A percentile compares a stretch with the other conserved stretches of the same genome.
These are phyloP conservation scores for Tursiops truncatus DNA, from an alignment of 2,113 vertebrate species.

Conservation along the genomic window DNA sequence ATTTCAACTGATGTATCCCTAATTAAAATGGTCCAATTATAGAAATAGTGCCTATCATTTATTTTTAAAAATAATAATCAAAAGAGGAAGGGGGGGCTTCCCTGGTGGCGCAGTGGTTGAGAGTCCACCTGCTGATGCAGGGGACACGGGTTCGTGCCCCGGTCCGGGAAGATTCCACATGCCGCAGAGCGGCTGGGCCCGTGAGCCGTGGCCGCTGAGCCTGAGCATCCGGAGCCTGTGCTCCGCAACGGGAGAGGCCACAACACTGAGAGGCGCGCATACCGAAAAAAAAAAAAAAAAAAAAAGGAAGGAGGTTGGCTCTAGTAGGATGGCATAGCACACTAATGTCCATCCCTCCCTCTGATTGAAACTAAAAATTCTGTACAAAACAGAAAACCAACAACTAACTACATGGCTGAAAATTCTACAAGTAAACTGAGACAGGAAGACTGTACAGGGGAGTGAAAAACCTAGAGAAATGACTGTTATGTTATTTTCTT, in stretches of 20 bases:
- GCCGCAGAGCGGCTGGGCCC: no score
- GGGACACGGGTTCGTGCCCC: no score
- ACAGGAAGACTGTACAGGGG: background rate
- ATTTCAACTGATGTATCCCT: background rate
- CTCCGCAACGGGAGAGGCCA: no score
- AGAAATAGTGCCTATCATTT: background rate
- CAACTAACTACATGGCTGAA: background rate
- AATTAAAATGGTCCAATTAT: background rate
- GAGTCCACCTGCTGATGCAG: no score
- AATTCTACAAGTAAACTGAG: background rate
- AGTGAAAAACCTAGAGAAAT: background rate
- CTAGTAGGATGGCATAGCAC: background rate
- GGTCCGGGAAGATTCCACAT: no score
- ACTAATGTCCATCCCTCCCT: background rate
- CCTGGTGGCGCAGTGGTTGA: no score
- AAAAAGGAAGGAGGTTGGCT: background rate
- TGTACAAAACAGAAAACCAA: background rate
- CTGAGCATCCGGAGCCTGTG: no score
- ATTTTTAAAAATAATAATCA: background rate
- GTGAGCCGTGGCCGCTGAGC: no score
- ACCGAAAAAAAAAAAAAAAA: background rate
- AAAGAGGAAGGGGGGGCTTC: background rate
- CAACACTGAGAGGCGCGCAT: no score
- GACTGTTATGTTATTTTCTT: background rate
- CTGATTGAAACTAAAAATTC: conserved; percentile 41